Base-by-base conservation (phyloP, 2,113 vertebrate species). In the Serilophus lunatus region DNA sequence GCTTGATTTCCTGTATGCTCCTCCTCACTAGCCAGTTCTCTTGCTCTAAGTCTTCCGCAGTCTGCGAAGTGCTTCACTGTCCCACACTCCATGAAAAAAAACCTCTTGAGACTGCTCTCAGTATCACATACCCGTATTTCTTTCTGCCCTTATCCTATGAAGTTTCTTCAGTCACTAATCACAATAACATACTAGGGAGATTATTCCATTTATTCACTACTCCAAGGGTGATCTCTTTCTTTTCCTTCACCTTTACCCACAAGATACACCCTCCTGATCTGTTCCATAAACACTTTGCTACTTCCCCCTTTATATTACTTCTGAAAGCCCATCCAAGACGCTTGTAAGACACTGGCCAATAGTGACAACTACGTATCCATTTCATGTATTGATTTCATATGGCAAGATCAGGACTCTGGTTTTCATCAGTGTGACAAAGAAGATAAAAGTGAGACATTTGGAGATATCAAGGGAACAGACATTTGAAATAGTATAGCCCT, bases 321-420 rank as follows among this genome's bases (percentile, higher is more conserved):
- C 53, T 25, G 35, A 64, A 75, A 87, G 59, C 47, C 77, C 59
- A 70, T 28, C 33, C 64, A 83, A 77, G 71, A 31, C 22, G 33
- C 35, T 76, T 54, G 2, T 23, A 38, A 53, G 45, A 61, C 57
- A 50, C 45, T 13, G 31, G 50, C 25, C 71, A 77, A 23, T 4
- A 75, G 49, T 3, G 1, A 29, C 88, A 91, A 23, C n/a, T 1
- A 47, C 1, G 0, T 70, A 92, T 95, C 92, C 31, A 50, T 94
- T 90, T 96, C 94, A 68, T 49, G 85, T 86, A 92, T 93, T 86
- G 92, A 81, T 93, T 94, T 93, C 93, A 49, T 90, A 90, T 0
- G 13, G 47, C 5, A 71, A 93, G 94, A 96, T 66, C 44, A 68
- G 60, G 79, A 92, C 10, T 83, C 60, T 2, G 2, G 26, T 81